Base-by-base conservation (phyloP, 2,113 vertebrate species). In the Albula goreensis region DNA sequence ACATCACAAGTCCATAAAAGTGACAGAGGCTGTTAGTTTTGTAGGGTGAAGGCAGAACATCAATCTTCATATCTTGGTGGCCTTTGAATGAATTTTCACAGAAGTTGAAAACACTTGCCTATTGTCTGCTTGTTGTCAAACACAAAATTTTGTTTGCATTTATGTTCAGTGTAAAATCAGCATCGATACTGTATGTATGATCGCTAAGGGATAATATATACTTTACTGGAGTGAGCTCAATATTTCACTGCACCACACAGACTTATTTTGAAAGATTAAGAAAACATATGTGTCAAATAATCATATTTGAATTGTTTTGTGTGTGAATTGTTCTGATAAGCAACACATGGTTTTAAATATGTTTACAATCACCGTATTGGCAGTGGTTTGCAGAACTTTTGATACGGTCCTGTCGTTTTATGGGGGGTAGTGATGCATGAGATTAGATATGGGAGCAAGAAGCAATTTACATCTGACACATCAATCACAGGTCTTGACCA, bases 401-500 rank as follows among this genome's bases (percentile, higher is more conserved):
- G 15, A 79, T 49, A 50, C 19, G 78, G 41, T 79, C 12, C 25
- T 31, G 41, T 13, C 6, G 49, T 48, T 79, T 79, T 79, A 12
- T 6, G 50, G 13, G 13, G 12, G 19, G 41, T 79, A 79, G n/a
- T 74, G n/a, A n/a, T 31, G 22, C 10, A 25, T 25, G 22, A 74
- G 8, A 74, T 8, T 2, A 74, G 22, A 74, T 74, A 74, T 74
- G n/a, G 22, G 70, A 74, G n/a, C 10, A 22, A 10, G n/a, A 22
- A 74, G 8, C 1, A n/a, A 49, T 25, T 79, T 5, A 10, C 6
- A 31, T 78, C 5, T 48, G 51, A 53, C 77, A 31, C n/a, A 80
- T 86, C 83, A 82, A 90, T 89, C 80, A 89, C 63, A 82, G 88
- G 22, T 86, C 90, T 88, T 92, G 82, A 91, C 92, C 88, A 85